A percentile compares a stretch with the other conserved stretches of the same genome.
Evolutionary conservation across 2,797 vertebrate genomes (phyloP).

Genomic region (Hyperoplus immaculatus): DNA sequence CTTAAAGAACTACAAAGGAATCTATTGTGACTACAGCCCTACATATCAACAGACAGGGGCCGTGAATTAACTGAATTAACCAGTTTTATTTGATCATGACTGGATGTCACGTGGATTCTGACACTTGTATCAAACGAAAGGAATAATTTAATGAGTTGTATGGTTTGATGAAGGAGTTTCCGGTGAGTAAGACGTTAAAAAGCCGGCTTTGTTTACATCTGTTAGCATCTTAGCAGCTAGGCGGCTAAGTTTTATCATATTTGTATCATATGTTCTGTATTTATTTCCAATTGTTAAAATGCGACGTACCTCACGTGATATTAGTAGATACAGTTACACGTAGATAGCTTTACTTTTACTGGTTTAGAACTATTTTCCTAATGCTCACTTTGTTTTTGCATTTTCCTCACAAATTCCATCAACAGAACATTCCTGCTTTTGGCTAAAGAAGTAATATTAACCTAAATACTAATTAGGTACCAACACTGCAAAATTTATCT

Average conservation of each 20-base stretch:
- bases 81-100: background rate
- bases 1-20: rapidly evolving
- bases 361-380: no score
- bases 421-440: no score
- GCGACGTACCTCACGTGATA: no score
- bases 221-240: constrained; percentile 33
- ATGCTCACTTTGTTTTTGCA: no score
- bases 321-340: no score
- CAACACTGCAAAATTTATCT: no score
- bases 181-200: constrained; percentile 9
- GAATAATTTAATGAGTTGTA: rapidly evolving
- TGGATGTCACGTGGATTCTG: rapidly evolving
- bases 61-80: rapidly evolving
- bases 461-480: no score
- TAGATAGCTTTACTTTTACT: no score
- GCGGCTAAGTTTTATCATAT: background rate
- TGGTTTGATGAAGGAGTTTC: background rate
- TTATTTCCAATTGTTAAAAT: no score
- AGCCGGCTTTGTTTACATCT: constrained; percentile 9
- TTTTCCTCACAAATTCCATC: no score
- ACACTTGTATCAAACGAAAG: background rate
- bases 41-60: rapidly evolving
- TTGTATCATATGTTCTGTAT: no score
- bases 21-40: background rate
- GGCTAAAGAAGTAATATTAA: no score